Evolutionary conservation across 2,113 vertebrate genomes (phyloP).

Genomic region (Anoplopoma fimbria): DNA sequence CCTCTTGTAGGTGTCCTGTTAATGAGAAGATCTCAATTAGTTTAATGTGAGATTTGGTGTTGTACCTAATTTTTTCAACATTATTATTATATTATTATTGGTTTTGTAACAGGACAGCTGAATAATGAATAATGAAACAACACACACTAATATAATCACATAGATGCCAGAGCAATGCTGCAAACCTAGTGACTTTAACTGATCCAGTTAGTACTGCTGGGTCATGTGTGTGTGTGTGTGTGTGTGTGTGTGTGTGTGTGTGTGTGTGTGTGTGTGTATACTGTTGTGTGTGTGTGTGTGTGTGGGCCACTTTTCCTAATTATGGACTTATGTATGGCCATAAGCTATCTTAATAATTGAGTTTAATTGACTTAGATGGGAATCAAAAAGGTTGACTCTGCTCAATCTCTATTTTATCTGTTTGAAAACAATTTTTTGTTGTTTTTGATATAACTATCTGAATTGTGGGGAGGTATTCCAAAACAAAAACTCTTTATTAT

Average conservation of each 20-base stretch:
- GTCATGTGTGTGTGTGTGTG: too few relatives aligned
- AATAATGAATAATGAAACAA: background rate
- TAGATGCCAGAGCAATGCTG: background rate
- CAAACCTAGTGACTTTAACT: background rate
- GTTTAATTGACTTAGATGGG: conserved; percentile 19
- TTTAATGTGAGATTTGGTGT: background rate
- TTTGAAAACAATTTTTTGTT: conserved; percentile 12
- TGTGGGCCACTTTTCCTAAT: too few relatives aligned
- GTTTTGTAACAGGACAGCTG: background rate
- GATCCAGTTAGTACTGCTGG: conserved; percentile 8
- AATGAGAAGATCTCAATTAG: background rate
- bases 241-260: too few relatives aligned
- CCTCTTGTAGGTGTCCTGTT: background rate
- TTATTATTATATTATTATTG: too few relatives aligned
- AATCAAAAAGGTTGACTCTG: conserved; percentile 17
- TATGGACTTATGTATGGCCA: background rate
- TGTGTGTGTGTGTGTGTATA: too few relatives aligned
- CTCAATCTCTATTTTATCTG: background rate
- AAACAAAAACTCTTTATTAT: conserved; percentile 37
- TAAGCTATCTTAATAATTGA: conserved; percentile 5
- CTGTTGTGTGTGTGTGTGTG: too few relatives aligned
- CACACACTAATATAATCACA: background rate
- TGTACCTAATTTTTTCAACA: too few relatives aligned
- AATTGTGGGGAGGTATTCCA: conserved; percentile 14
- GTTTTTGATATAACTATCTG: conserved; percentile 31